Percentiles rank a stretch among this genome's conserved stretches.
Conservation (phyloP, 2,113 vertebrate genomes). For the Pteronura brasiliensis region DNA sequence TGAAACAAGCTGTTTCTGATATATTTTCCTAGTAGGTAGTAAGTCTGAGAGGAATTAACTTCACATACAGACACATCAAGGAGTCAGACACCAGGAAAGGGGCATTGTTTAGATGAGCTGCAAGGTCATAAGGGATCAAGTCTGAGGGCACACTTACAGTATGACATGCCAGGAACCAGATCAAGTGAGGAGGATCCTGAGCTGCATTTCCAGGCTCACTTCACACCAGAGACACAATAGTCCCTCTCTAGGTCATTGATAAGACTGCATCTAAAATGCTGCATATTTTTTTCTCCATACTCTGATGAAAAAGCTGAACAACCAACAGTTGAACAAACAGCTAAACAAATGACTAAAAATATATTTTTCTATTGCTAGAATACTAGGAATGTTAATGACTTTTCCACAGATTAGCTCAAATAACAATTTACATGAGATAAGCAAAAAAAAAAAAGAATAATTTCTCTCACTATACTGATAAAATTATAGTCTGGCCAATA, state of each 20-base stretch:
- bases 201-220: not conserved
- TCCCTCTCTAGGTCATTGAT: constrained; percentile 53
- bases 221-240: constrained; percentile 51
- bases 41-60: not conserved
- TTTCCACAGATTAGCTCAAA: not conserved
- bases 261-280: constrained; percentile 47
- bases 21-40: not conserved
- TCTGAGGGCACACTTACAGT: not conserved
- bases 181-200: not conserved
- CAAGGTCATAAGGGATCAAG: not conserved
- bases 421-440: not conserved
- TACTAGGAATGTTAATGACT: not conserved
- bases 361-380: not conserved
- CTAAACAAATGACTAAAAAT: not conserved
- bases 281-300: not conserved
- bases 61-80: not conserved
- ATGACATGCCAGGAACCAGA: not conserved
- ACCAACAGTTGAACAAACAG: not conserved
- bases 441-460: not conserved
- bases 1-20: not conserved
- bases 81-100: constrained; percentile 17
- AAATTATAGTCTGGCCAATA: not conserved
- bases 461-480: not conserved
- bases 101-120: not conserved
- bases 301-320: not conserved